Conservation (phyloP, 2,797 vertebrate genomes). For the Chiloscyllium punctatum region DNA sequence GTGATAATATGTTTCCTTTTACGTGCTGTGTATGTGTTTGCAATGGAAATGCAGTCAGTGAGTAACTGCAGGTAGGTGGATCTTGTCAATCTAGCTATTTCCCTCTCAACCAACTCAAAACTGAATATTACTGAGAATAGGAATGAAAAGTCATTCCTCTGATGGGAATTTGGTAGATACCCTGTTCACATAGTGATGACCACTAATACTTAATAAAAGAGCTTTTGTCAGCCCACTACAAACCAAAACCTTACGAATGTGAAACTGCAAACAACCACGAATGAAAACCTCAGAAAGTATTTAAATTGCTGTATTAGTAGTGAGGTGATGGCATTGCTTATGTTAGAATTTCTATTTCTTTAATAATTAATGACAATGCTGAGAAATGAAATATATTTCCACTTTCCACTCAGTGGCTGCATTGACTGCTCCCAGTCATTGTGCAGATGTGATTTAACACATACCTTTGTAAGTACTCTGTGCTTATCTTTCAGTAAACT, state of each 20-base stretch:
- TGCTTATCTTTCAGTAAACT: neutral
- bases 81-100: slow-evolving; percentile 64
- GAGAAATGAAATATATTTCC: slow-evolving; percentile 15
- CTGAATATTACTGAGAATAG: slow-evolving; percentile 54
- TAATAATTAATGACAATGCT: slow-evolving; percentile 31
- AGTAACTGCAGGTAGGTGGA: slow-evolving; percentile 72
- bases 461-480: no score
- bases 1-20: slow-evolving; percentile 64
- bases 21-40: slow-evolving; percentile 56
- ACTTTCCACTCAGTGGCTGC: neutral
- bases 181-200: slow-evolving; percentile 40
- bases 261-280: slow-evolving; percentile 22
- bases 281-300: slow-evolving; percentile 13
- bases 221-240: neutral
- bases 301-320: slow-evolving; percentile 26
- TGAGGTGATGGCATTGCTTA: neutral
- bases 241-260: slow-evolving; percentile 28
- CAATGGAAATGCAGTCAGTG: slow-evolving; percentile 63
- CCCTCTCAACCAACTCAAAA: slow-evolving; percentile 65
- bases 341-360: neutral
- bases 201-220: slow-evolving; percentile 43
- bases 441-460: neutral
- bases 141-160: slow-evolving; percentile 64
- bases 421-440: neutral
- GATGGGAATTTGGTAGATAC: slow-evolving; percentile 57